A percentile compares a stretch with the other conserved stretches of the same genome.
Conservation (phyloP, 1,140 invertebrate genomes). For the Hypsibius dujardini region DNA sequence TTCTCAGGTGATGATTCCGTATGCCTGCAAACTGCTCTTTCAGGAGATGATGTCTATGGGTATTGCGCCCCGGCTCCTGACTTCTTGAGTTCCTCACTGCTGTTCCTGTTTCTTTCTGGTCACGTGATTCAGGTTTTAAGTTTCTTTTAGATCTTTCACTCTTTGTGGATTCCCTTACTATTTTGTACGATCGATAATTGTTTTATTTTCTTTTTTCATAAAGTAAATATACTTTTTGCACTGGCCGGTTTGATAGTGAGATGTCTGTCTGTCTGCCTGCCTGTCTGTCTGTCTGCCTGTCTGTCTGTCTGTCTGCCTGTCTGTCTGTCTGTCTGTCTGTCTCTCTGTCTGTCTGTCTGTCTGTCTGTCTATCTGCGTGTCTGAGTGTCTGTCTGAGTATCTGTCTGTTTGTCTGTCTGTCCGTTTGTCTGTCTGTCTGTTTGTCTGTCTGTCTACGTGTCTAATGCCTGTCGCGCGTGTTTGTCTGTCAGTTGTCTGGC, state of each 20-base stretch:
- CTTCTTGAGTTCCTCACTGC: background rate
- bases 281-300: too few relatives aligned
- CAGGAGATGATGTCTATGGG: conserved; percentile 43
- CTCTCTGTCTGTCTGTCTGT: too few relatives aligned
- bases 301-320: too few relatives aligned
- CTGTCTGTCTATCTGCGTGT: too few relatives aligned
- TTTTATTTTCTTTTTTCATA: conserved; percentile 1
- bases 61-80: conserved; percentile 36
- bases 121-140: background rate
- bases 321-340: too few relatives aligned
- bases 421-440: too few relatives aligned
- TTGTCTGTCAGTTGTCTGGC: too few relatives aligned
- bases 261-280: background rate
- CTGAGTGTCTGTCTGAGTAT: too few relatives aligned
- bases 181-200: background rate
- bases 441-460: too few relatives aligned
- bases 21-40: conserved; percentile 42
- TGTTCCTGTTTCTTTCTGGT: background rate
- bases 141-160: background rate
- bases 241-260: background rate
- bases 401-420: too few relatives aligned
- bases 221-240: background rate
- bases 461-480: too few relatives aligned
- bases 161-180: background rate
- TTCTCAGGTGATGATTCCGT: conserved; percentile 38